Evolutionary conservation across 2,888 invertebrate genomes (phyloP).

Genomic region (Sturmia bella): DNA sequence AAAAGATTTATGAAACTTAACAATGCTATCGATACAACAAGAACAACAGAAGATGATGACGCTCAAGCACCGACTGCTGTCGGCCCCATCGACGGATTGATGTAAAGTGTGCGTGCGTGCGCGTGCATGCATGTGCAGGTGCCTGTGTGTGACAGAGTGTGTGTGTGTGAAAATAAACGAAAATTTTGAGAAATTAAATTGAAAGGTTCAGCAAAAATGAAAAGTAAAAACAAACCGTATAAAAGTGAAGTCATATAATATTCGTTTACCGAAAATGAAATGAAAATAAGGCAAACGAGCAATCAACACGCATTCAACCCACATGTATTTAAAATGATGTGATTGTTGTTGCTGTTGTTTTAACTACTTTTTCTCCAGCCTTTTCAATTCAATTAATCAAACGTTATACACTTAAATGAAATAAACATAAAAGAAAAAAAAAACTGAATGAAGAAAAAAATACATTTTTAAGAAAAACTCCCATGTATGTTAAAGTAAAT

Average conservation of each 20-base stretch:
- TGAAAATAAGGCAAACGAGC: slow-evolving; percentile 70
- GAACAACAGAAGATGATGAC: slow-evolving; percentile 47
- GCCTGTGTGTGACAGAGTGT: not conserved
- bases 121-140: not conserved
- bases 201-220: slow-evolving; percentile 23
- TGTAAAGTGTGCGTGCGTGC: not conserved
- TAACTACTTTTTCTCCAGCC: slow-evolving; percentile 14
- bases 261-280: slow-evolving; percentile 59
- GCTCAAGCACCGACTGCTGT: slow-evolving; percentile 33
- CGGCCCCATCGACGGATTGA: not conserved
- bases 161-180: not conserved
- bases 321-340: slow-evolving; percentile 40
- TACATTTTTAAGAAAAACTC: slow-evolving; percentile 7
- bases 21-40: slow-evolving; percentile 50
- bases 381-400: slow-evolving; percentile 65
- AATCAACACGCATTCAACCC: slow-evolving; percentile 70
- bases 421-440: slow-evolving; percentile 39
- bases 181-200: slow-evolving; percentile 31
- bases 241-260: slow-evolving; percentile 48
- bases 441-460: slow-evolving; percentile 3
- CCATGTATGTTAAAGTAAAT: slow-evolving; percentile 12
- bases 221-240: slow-evolving; percentile 1
- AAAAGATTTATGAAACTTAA: slow-evolving; percentile 59
- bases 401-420: slow-evolving; percentile 48
- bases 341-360: slow-evolving; percentile 8